Conservation (phyloP, 2,113 vertebrate species). For the Phoxinus phoxinus region DNA sequence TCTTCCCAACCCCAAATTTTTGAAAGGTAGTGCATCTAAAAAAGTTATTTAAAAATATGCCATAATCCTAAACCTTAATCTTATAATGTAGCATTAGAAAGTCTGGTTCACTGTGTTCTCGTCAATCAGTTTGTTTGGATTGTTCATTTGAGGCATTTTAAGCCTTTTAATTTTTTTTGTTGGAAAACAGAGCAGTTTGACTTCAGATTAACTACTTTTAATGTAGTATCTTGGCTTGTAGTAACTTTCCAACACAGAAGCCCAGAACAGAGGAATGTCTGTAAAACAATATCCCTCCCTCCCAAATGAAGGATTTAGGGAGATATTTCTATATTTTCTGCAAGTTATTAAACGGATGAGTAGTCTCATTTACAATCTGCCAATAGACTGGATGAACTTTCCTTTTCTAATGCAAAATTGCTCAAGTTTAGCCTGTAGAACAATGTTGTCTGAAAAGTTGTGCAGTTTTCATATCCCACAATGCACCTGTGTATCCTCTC, state of each 20-base stretch:
- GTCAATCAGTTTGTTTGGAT: not conserved
- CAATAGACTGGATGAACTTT: slow-evolving; percentile 34
- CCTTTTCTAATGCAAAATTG: slow-evolving; percentile 37
- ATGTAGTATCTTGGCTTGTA: not conserved
- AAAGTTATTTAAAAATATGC: not conserved
- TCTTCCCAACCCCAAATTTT: no score
- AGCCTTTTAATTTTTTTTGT: not conserved
- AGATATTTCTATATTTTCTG: slow-evolving; percentile 49
- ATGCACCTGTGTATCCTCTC: slow-evolving; percentile 38
- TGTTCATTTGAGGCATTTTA: not conserved
- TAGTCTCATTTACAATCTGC: slow-evolving; percentile 48
- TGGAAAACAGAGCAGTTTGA: not conserved
- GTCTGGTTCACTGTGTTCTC: not conserved
- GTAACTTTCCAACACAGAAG: no score
- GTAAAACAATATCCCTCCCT: slow-evolving; percentile 37
- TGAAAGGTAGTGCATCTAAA: no score
- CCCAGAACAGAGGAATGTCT: slow-evolving; percentile 8
- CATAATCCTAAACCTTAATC: not conserved
- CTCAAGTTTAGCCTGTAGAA: slow-evolving; percentile 22
- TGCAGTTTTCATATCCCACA: slow-evolving; percentile 19
- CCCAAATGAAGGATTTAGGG: slow-evolving; percentile 21
- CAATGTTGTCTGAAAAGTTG: not conserved
- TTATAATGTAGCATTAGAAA: not conserved
- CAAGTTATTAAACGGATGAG: slow-evolving; percentile 59
- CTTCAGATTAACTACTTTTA: slow-evolving; percentile 10